phyloP scores from a whole-genome alignment of 64 coral and sea anemone species.

The Acropora yongei region DNA sequence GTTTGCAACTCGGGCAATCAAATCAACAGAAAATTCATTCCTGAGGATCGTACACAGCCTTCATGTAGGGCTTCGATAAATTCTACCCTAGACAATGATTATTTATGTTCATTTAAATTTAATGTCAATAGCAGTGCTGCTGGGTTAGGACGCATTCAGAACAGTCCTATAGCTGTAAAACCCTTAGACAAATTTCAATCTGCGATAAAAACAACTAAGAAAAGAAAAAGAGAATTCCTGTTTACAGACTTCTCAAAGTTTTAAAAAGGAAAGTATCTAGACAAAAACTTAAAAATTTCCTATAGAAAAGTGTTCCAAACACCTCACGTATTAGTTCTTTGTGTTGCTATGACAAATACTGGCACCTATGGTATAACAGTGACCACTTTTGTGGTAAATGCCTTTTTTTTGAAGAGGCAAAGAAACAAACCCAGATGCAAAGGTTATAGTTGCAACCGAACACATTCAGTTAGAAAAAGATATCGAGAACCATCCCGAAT shows the following conservation, averaged over 20 bases:
- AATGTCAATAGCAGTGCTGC: no score
- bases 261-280: not conserved
- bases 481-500: not conserved
- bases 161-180: no score
- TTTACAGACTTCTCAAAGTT: slow-evolving; percentile 19
- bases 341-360: slow-evolving; percentile 34
- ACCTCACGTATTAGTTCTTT: slow-evolving; percentile 47
- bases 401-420: slow-evolving; percentile 29
- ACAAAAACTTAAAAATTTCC: not conserved
- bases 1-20: no score
- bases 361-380: slow-evolving; percentile 34
- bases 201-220: not conserved
- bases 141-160: no score
- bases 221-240: slow-evolving; percentile 28
- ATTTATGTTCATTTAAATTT: no score
- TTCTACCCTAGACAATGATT: no score
- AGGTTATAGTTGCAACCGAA: no score
- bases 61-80: no score
- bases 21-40: no score
- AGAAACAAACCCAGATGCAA: no score
- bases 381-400: slow-evolving; percentile 34
- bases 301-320: slow-evolving; percentile 32
- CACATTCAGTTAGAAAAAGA: no score
- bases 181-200: not conserved
- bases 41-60: no score